phyloP scores from a whole-genome alignment of 1,140 invertebrate species.

The Bombus superbus region DNA sequence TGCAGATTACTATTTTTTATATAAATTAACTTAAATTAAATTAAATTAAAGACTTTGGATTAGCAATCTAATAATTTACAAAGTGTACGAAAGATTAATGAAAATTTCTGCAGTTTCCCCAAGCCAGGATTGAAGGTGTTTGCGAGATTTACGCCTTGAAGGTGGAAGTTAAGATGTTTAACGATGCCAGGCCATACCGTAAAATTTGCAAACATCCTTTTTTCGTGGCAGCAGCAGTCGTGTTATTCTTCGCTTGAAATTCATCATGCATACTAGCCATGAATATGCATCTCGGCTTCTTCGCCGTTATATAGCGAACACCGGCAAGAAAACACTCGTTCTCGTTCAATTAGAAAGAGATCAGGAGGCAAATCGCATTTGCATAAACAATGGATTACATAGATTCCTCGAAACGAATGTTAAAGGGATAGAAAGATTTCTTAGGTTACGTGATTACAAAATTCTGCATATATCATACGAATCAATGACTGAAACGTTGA shows the following conservation, averaged over 20 bases:
- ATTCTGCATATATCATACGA: too few relatives aligned
- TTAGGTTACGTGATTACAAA: not conserved
- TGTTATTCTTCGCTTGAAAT: not conserved
- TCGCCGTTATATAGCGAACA: not conserved
- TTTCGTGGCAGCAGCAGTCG: not conserved
- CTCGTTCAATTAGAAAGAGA: slow-evolving; percentile 14
- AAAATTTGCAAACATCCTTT: slow-evolving; percentile 1
- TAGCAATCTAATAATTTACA: too few relatives aligned
- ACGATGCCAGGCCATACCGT: not conserved
- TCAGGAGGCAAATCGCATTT: not conserved
- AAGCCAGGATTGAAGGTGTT: too few relatives aligned
- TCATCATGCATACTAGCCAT: slow-evolving; percentile 15
- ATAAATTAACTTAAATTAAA: too few relatives aligned
- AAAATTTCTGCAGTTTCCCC: too few relatives aligned
- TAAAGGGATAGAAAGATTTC: not conserved
- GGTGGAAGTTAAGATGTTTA: not conserved
- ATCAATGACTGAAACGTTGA: too few relatives aligned
- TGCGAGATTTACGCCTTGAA: not conserved
- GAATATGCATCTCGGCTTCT: slow-evolving; percentile 22
- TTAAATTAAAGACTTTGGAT: too few relatives aligned
- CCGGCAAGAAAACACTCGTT: slow-evolving; percentile 22
- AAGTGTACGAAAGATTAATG: too few relatives aligned
- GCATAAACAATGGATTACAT: not conserved
- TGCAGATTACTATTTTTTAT: too few relatives aligned
- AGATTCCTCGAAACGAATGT: not conserved